Percentiles rank a stretch among this genome's conserved stretches.
phyloP scores from a whole-genome alignment of 2,888 invertebrate species.

The Dastarcus helophoroides region DNA sequence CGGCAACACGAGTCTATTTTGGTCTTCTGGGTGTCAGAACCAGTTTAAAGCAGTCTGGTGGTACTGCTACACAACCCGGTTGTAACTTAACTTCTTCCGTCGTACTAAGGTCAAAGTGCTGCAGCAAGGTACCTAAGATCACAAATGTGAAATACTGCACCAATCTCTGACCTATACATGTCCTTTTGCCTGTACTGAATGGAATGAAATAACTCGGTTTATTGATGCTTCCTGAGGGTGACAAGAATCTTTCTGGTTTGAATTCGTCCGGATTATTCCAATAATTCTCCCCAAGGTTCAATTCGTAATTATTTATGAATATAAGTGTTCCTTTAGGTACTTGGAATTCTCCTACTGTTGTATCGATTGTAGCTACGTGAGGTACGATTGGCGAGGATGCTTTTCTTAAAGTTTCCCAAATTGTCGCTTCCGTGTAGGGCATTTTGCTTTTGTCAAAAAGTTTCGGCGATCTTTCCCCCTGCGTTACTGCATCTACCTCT shows the following conservation, averaged over 20 bases:
- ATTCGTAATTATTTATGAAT: conserved; percentile 72
- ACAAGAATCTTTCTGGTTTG: conserved; percentile 62
- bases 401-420: conserved; percentile 67
- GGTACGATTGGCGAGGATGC: conserved; percentile 84
- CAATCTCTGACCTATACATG: conserved; percentile 73
- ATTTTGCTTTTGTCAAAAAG: conserved; percentile 54
- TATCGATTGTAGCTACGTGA: conserved; percentile 66
- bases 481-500: conserved; percentile 55
- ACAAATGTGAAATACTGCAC: conserved; percentile 68
- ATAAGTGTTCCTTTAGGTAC: conserved; percentile 69
- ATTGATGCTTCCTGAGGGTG: conserved; percentile 33
- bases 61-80: conserved; percentile 63
- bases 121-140: conserved; percentile 58
- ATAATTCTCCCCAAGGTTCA: conserved; percentile 61
- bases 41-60: conserved; percentile 58
- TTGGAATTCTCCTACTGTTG: conserved; percentile 57
- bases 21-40: conserved; percentile 42
- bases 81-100: conserved; percentile 46
- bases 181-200: conserved; percentile 77
- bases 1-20: conserved; percentile 10
- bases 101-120: conserved; percentile 55
- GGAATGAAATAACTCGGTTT: conserved; percentile 67
- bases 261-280: conserved; percentile 66
- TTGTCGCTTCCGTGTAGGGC: conserved; percentile 72
- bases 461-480: conserved; percentile 43